Evolutionary conservation across 2,113 vertebrate species (phyloP).

Genomic region (Eubucco bourcierii): DNA sequence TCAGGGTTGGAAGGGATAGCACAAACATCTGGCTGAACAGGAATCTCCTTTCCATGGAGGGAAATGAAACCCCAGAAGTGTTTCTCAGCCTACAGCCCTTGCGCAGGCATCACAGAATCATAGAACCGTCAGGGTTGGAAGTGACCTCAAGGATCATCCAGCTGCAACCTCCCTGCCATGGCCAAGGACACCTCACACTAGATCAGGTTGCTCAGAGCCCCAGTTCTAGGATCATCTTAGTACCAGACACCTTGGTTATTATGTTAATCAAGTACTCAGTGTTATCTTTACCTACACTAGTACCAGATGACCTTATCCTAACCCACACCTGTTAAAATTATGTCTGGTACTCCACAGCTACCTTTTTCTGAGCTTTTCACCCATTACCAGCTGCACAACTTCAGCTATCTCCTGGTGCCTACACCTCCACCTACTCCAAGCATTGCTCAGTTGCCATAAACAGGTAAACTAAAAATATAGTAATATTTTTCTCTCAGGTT

Average conservation of each 20-base stretch:
- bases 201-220: no score
- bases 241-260: neutral
- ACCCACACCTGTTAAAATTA: neutral
- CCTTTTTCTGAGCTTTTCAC: neutral
- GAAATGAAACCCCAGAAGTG: no score
- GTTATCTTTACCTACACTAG: neutral
- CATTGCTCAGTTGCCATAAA: neutral
- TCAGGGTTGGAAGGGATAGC: no score
- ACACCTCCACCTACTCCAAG: neutral
- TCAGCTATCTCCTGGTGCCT: fast-evolving
- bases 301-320: neutral
- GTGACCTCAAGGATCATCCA: no score
- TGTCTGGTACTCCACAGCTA: neutral
- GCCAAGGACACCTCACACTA: no score
- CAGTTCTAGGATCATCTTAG: neutral
- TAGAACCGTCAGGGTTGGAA: no score
- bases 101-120: no score
- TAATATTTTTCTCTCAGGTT: neutral
- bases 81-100: no score
- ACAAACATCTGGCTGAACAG: no score
- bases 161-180: no score
- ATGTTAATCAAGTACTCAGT: neutral
- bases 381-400: neutral
- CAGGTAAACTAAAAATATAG: no score
- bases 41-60: no score